phyloP scores from a whole-genome alignment of 2,113 vertebrate genomes.

The Saguinus midas region DNA sequence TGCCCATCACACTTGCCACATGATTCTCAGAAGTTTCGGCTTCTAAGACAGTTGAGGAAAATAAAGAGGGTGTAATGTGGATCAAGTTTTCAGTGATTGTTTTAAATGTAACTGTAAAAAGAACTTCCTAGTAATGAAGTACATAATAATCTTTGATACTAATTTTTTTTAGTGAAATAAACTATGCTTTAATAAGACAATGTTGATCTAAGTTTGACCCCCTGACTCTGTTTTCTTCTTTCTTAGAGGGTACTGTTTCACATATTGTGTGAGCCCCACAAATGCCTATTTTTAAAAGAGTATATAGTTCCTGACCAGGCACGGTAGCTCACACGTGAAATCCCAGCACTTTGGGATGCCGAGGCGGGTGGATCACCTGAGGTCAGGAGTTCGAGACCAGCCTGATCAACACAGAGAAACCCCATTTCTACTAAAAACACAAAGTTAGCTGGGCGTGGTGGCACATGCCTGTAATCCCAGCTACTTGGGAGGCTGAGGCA shows the following conservation, averaged over 20 bases:
- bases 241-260: slow-evolving; percentile 64
- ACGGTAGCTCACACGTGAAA: too few relatives aligned
- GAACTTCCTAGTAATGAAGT: slow-evolving; percentile 63
- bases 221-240: neutral
- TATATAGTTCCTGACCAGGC: neutral
- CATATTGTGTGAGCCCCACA: slow-evolving; percentile 56
- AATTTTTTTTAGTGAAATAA: slow-evolving; percentile 64
- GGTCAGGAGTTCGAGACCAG: too few relatives aligned
- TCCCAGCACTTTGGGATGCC: too few relatives aligned
- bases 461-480: too few relatives aligned
- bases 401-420: too few relatives aligned
- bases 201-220: slow-evolving; percentile 49
- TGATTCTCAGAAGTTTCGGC: slow-evolving; percentile 47
- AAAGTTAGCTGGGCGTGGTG: too few relatives aligned
- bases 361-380: fast-evolving
- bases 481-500: too few relatives aligned
- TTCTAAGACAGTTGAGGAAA: neutral
- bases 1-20: neutral
- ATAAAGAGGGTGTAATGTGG: slow-evolving; percentile 45
- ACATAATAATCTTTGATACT: slow-evolving; percentile 56
- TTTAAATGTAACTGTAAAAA: slow-evolving; percentile 71
- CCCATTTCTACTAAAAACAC: too few relatives aligned
- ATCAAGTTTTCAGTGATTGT: slow-evolving; percentile 67
- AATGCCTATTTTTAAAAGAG: slow-evolving; percentile 65
- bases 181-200: slow-evolving; percentile 55